phyloP scores from a whole-genome alignment of 1,140 invertebrate genomes.

The Pseudomyrmex dendroicus region DNA sequence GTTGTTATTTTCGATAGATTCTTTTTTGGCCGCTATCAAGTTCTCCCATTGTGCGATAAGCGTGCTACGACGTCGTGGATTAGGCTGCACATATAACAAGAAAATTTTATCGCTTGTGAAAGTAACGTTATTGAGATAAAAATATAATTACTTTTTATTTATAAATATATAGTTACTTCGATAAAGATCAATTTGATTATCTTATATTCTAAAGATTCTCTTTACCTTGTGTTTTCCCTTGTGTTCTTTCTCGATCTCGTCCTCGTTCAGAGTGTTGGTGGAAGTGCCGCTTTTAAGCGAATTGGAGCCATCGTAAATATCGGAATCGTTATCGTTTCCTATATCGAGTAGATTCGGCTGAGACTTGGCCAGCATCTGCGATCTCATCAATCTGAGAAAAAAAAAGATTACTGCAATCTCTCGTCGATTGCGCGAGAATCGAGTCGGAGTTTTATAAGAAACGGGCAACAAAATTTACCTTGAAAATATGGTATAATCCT shows the following conservation, averaged over 20 bases:
- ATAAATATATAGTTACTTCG: neutral
- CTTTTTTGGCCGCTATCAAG: constrained; percentile 82
- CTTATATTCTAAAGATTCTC: neutral
- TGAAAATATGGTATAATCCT: neutral
- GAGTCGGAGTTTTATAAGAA: neutral
- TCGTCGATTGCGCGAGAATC: neutral
- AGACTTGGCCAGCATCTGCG: constrained; percentile 83
- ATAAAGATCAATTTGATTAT: neutral
- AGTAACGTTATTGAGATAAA: neutral
- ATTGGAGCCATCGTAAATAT: constrained; percentile 78
- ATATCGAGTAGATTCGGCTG: constrained; percentile 84
- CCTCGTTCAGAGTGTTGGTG: constrained; percentile 78
- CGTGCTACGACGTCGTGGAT: constrained; percentile 82
- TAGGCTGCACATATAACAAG: constrained; percentile 69
- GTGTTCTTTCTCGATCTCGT: constrained; percentile 77
- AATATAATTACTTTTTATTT: neutral
- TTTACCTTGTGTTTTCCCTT: constrained; percentile 77
- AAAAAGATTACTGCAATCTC: constrained; percentile 37
- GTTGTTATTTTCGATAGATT: constrained; percentile 77
- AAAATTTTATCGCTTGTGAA: neutral
- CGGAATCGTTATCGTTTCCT: constrained; percentile 80
- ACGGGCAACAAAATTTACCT: neutral
- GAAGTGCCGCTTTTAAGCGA: constrained; percentile 78
- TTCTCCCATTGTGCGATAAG: constrained; percentile 86
- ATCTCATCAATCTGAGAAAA: constrained; percentile 81